Evolutionary conservation across 2,113 vertebrate species (phyloP).

Genomic region (Aldabrachelys gigantea): DNA sequence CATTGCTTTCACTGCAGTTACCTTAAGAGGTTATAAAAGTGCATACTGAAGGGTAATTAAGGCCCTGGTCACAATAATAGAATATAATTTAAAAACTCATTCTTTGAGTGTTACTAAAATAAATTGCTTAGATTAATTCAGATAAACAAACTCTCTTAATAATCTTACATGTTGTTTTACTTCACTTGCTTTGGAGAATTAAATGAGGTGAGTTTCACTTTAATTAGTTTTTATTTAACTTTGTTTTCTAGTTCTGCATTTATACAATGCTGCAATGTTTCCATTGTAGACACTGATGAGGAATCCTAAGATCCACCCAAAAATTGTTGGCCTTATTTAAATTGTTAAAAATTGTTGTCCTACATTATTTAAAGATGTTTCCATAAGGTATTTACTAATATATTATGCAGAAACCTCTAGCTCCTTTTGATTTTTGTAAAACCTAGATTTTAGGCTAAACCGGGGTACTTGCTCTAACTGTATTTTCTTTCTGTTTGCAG

Average conservation of each 20-base stretch:
- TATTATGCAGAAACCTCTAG: neutral
- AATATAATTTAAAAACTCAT: neutral
- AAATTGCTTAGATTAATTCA: neutral
- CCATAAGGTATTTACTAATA: neutral
- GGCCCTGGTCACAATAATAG: neutral
- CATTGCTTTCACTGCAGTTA: neutral
- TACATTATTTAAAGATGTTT: neutral
- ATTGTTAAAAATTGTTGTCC: neutral
- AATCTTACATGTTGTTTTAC: neutral
- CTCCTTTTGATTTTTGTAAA: neutral
- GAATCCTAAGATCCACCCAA: neutral
- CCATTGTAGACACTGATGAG: rapidly evolving
- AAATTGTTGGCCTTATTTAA: neutral
- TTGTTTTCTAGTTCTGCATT: neutral
- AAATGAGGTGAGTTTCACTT: conserved; percentile 10
- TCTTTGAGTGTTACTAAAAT: neutral
- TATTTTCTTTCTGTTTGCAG: neutral
- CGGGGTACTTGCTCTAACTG: neutral
- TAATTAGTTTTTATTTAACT: conserved; percentile 29
- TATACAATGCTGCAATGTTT: neutral
- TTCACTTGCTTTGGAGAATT: conserved; percentile 21
- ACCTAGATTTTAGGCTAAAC: rapidly evolving
- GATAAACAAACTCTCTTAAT: neutral
- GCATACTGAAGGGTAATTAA: neutral
- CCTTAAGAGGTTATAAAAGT: neutral